These are phyloP conservation scores for Anableps anableps DNA, from an alignment of 2,797 vertebrate genomes.

Conservation along the genomic window DNA sequence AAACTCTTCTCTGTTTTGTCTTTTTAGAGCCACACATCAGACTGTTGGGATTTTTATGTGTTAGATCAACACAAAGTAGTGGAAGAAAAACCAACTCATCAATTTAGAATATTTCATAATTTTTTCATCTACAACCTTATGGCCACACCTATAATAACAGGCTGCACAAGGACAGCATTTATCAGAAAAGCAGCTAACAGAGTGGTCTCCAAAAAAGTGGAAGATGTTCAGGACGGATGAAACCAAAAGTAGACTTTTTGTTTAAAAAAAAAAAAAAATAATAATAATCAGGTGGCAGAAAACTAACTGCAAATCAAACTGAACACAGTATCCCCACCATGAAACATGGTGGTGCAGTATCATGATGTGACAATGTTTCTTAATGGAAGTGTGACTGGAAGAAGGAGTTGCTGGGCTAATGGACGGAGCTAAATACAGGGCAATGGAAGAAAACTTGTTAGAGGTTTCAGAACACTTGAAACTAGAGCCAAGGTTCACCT, in stretches of 20 bases:
- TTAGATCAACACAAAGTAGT: not conserved
- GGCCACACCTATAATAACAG: not conserved
- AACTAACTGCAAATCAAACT: not conserved
- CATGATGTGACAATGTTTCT: too few species aligned
- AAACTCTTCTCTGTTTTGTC: not conserved
- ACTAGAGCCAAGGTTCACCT: too few species aligned
- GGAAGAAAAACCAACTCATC: not conserved
- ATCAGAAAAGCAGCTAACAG: too few species aligned
- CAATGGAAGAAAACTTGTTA: too few species aligned
- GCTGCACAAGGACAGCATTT: too few species aligned
- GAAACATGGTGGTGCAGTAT: too few species aligned
- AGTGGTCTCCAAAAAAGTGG: too few species aligned
- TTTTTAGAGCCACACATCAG: not conserved
- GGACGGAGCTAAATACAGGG: too few species aligned
- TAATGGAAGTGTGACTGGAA: too few species aligned
- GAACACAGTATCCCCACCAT: not conserved
- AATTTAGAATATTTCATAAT: not conserved
- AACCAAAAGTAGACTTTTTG: not conserved
- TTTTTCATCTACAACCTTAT: not conserved
- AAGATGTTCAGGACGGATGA: not conserved
- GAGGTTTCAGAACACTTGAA: too few species aligned
- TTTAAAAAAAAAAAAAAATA: not conserved
- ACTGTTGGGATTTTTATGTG: not conserved
- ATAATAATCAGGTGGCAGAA: not conserved
- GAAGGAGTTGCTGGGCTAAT: too few species aligned